Base-by-base conservation (phyloP, 2,888 invertebrate species). In the Apotomis betuletana region DNA sequence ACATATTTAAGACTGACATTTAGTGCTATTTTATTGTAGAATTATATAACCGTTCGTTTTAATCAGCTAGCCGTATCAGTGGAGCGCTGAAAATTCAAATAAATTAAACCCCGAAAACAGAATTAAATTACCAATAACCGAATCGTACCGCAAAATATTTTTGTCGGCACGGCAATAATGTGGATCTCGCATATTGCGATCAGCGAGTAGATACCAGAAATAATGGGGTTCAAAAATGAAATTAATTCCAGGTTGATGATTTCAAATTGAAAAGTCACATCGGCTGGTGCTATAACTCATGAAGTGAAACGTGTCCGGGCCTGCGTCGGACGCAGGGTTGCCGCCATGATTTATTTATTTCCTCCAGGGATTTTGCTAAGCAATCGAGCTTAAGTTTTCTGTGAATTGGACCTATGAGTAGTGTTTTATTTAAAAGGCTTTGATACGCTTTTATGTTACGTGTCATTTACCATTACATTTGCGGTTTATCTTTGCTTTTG, bases 231-330 rank as follows among this genome's bases (percentile, higher is more conserved):
- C 92, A 93, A 93, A 93, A 93, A 92, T 92, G 90, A 91, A 93
- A 93, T 93, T 93, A 93, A 93, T 93, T 93, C 93, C 93, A 92
- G 90, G 92, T 92, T 93, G 92, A 93, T 92, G 94, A 94, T 92
- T 93, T 93, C 93, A 92, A 94, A 93, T 94, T 94, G 94, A 94
- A 93, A 94, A 94, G 93, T 93, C 93, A 93, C 93, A 92, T 92
- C 94, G 93, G 93, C 89, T 89, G 86, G 90, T 86, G 93, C 92
- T 89, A 92, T 93, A 94, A 93, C 89, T 94, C 93, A 94, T 92
- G 92, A 88, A 89, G 90, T 91, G 92, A 92, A 92, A 92, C 92
- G 92, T 92, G 91, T 91, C 92, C 91, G 91, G 91, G 87, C 91
- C 88, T 88, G 89, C 87, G 91, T 89, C 85, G 87, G 90, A 89